Conservation (phyloP, 2,113 vertebrate genomes). For the Thamnophis sirtalis region DNA sequence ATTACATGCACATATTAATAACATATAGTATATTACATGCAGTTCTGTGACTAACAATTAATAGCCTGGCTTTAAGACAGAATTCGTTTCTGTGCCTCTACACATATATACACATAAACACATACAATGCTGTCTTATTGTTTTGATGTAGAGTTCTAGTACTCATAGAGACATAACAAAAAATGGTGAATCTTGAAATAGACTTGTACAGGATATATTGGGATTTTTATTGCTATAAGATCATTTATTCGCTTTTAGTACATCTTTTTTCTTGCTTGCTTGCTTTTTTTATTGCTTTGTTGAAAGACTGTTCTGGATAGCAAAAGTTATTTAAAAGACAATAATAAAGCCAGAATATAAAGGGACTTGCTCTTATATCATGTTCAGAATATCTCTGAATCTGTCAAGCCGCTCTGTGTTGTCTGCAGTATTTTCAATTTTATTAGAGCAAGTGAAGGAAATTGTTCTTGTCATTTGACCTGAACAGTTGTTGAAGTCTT, state of each 20-base stretch:
- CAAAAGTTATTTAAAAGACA: slow-evolving; percentile 35
- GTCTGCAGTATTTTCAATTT: slow-evolving; percentile 33
- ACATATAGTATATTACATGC: slow-evolving; percentile 32
- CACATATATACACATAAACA: background rate
- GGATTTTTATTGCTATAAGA: slow-evolving; percentile 35
- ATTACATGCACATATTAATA: background rate
- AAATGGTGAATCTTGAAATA: slow-evolving; percentile 47
- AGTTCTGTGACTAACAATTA: slow-evolving; percentile 36
- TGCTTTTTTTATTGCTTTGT: slow-evolving; percentile 15
- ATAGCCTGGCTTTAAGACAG: slow-evolving; percentile 26
- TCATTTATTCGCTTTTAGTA: slow-evolving; percentile 56
- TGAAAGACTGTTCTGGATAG: slow-evolving; percentile 41
- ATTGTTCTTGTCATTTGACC: slow-evolving; percentile 47
- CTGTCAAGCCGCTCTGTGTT: background rate
- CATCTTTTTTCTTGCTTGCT: background rate
- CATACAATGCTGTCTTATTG: slow-evolving; percentile 6
- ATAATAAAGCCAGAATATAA: slow-evolving; percentile 8
- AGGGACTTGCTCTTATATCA: slow-evolving; percentile 35
- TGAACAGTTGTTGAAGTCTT: slow-evolving; percentile 38
- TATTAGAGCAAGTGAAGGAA: slow-evolving; percentile 36
- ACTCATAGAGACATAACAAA: slow-evolving; percentile 42
- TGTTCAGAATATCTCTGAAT: slow-evolving; percentile 40
- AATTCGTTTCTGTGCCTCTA: background rate
- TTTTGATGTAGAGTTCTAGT: slow-evolving; percentile 29
- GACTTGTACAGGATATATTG: slow-evolving; percentile 41